Base-by-base conservation (phyloP, 2,888 invertebrate species). In the Leucophenga maculata region DNA sequence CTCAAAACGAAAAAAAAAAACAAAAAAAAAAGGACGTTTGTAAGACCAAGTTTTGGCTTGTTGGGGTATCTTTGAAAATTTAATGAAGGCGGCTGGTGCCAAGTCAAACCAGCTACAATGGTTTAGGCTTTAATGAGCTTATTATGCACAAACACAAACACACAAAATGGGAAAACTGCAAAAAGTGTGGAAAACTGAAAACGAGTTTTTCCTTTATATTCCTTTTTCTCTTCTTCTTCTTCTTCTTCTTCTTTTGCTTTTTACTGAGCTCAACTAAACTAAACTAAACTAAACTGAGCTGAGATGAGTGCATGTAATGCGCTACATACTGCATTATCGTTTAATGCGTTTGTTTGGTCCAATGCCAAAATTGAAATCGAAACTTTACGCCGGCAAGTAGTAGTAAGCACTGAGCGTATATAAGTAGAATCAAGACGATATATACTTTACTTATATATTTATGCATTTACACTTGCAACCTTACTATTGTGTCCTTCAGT, bases 341-440 rank as follows among this genome's bases (percentile, higher is more conserved):
- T 57, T 57, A 57, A 57, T 57, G 57, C 22, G 57, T 22, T 57
- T 57, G 3, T 6, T 57, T 57, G 57, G 57, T 57, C 11, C 32
- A 13, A 22, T 57, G 57, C 57, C 57, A 57, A 57, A 57, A 57
- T 22, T 57, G 57, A 31, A 57, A 57, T 31, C 57, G 57, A 57
- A 57, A n/a, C 26, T 16, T 22, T 14, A 32, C 32, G 8, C 3
- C 8, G 32, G 8, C 6, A 6, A 32, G 32, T n/a, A 32, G 32
- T 6, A 32, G 32, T 32, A 32, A 54, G 54, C 20, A 18, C 14
- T 16, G 32, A 32, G 32, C 3, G 54, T 18, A 32, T 6, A 32
- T 32, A 8, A n/a, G n/a, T n/a, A 32, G 32, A 32, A 6, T 32
- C 8, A 32, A 32, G 32, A 32, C 32, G 8, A 6, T 32, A 8